These are phyloP conservation scores for Meghimatium bilineatum DNA, from an alignment of 2,888 invertebrate species.

Conservation along the genomic window DNA sequence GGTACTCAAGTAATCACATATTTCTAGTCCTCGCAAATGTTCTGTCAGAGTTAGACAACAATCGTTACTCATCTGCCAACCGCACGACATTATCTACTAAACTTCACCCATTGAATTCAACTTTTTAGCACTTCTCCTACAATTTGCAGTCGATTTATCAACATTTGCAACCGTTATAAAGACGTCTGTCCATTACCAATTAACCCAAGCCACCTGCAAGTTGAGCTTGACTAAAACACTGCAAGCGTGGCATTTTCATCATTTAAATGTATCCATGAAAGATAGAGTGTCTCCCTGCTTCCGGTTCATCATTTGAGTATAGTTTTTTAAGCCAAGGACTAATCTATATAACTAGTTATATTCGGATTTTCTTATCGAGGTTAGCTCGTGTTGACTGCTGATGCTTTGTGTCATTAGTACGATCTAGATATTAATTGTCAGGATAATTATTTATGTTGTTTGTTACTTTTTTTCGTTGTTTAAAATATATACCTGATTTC, in stretches of 20 bases:
- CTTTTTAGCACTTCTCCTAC: not conserved
- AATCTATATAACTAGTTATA: not conserved
- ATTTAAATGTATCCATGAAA: not conserved
- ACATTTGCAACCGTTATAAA: not conserved
- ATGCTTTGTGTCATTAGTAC: not conserved
- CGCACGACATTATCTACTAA: not conserved
- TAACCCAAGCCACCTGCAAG: slow-evolving; percentile 24
- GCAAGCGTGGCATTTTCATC: not conserved
- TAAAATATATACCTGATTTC: too few species aligned
- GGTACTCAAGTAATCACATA: too few species aligned
- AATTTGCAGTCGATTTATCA: slow-evolving; percentile 3
- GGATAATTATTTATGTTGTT: not conserved
- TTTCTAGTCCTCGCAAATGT: too few species aligned
- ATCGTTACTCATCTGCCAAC: not conserved
- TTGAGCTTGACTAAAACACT: not conserved
- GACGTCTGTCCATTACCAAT: slow-evolving; percentile 12
- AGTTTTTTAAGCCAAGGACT: not conserved
- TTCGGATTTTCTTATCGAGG: not conserved
- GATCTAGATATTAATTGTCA: not conserved
- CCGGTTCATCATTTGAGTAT: not conserved
- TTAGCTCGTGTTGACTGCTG: not conserved
- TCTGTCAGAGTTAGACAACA: not conserved
- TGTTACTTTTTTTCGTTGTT: not conserved
- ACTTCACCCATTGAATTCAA: not conserved
- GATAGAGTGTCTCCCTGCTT: not conserved